A percentile compares a stretch with the other conserved stretches of the same genome.
phyloP scores from a whole-genome alignment of 64 coral and sea anemone species.

The Trachythela sp. region DNA sequence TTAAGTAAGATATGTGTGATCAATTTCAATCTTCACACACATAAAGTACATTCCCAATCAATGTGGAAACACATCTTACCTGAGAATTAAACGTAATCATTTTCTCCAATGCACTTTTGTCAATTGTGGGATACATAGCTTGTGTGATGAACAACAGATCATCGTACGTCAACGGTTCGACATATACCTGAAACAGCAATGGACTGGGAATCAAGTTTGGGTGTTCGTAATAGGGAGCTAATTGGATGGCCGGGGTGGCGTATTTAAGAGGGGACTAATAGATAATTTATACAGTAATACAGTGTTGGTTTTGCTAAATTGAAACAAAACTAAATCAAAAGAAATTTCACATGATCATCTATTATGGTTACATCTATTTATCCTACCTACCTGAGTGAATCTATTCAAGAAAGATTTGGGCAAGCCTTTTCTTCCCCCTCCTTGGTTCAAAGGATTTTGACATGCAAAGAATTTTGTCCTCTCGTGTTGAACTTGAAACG shows the following conservation, averaged over 20 bases:
- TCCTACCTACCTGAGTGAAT: conserved; percentile 74
- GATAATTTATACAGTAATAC: no score
- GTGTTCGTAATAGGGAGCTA: no score
- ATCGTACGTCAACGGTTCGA: conserved; percentile 68
- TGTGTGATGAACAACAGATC: conserved; percentile 80
- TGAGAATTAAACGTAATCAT: conserved; percentile 85
- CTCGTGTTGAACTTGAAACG: conserved; percentile 65
- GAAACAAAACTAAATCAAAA: no score
- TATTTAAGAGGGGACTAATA: no score
- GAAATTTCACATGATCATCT: not conserved
- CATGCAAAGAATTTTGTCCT: conserved; percentile 91
- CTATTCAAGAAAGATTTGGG: conserved; percentile 96
- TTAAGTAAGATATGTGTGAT: no score
- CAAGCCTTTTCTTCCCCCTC: conserved; percentile 91
- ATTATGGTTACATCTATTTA: not conserved
- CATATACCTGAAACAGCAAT: conserved; percentile 65
- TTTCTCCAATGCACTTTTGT: conserved; percentile 54
- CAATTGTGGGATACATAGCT: conserved; percentile 69
- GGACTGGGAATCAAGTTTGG: not conserved
- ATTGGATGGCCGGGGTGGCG: no score
- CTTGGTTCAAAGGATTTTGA: conserved; percentile 93
- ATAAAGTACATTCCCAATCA: no score
- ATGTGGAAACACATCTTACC: no score
- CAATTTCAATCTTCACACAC: no score
- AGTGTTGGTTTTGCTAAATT: no score